phyloP scores from a whole-genome alignment of 2,113 vertebrate species.

The Pungitius pungitius region DNA sequence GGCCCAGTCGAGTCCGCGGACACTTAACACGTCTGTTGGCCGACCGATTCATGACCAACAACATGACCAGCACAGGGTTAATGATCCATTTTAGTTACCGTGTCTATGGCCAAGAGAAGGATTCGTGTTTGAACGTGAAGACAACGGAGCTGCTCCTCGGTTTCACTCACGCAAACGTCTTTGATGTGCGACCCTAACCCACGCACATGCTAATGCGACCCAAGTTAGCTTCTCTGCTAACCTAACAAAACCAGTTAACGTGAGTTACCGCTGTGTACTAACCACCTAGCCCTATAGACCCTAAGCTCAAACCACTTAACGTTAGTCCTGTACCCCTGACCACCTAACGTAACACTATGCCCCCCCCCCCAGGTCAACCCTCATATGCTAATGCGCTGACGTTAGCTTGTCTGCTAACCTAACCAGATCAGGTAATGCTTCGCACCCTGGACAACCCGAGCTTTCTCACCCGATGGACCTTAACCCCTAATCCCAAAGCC shows the following conservation, averaged over 20 bases:
- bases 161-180: background rate
- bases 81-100: fast-evolving
- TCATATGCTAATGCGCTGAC: constrained; percentile 2
- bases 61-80: fast-evolving
- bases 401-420: constrained; percentile 38
- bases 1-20: constrained; percentile 41
- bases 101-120: fast-evolving
- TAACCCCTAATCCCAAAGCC: too few species aligned
- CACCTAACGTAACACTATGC: too few species aligned
- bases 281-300: too few species aligned
- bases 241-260: too few species aligned
- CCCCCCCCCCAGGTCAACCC: too few species aligned
- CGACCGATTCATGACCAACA: background rate
- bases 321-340: too few species aligned
- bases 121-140: background rate
- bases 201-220: constrained; percentile 1
- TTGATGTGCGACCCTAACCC: too few species aligned
- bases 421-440: constrained; percentile 14
- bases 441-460: background rate
- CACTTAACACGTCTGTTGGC: constrained; percentile 29
- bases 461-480: too few species aligned
- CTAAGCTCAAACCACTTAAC: too few species aligned
- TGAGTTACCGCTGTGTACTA: too few species aligned
- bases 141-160: background rate
- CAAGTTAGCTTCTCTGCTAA: background rate